These are phyloP conservation scores for Pelobates fuscus DNA, from an alignment of 2,113 vertebrate species.

Conservation along the genomic window DNA sequence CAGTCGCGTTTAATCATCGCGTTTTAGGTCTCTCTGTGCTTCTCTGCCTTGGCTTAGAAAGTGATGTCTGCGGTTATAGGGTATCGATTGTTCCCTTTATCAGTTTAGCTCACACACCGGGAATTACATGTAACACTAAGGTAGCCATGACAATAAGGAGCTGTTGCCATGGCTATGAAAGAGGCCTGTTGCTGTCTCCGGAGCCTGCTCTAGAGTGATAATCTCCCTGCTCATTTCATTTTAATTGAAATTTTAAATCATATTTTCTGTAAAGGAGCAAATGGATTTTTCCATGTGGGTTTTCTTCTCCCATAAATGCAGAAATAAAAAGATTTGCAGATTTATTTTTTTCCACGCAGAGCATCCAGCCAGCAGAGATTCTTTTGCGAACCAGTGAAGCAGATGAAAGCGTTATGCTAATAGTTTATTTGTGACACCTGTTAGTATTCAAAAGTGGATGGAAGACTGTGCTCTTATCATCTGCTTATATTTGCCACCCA, in stretches of 20 bases:
- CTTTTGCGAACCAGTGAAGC: constrained; percentile 20
- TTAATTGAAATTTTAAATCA: constrained; percentile 85
- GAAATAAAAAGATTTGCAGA: constrained; percentile 59
- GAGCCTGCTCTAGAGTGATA: constrained; percentile 78
- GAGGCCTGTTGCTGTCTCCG: constrained; percentile 68
- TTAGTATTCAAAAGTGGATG: constrained; percentile 9
- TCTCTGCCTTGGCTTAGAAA: constrained; percentile 58
- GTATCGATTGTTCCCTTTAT: constrained; percentile 81
- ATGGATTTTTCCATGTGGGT: constrained; percentile 36
- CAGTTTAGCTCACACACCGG: constrained; percentile 76
- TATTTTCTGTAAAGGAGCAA: constrained; percentile 67
- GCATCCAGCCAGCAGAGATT: constrained; percentile 17
- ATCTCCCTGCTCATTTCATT: constrained; percentile 77
- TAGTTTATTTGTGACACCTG: constrained; percentile 28
- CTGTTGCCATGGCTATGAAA: constrained; percentile 84
- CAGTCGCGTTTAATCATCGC: too few relatives aligned
- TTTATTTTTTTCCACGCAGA: constrained; percentile 51
- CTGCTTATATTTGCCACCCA: too few relatives aligned
- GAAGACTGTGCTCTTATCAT: not conserved
- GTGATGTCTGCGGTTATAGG: constrained; percentile 68
- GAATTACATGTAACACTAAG: constrained; percentile 77
- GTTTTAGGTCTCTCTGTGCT: not conserved
- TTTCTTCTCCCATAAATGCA: constrained; percentile 31
- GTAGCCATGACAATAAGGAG: constrained; percentile 78
- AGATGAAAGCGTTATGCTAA: constrained; percentile 12